phyloP scores from a whole-genome alignment of 2,113 vertebrate genomes.

The Halichoeres trimaculatus region DNA sequence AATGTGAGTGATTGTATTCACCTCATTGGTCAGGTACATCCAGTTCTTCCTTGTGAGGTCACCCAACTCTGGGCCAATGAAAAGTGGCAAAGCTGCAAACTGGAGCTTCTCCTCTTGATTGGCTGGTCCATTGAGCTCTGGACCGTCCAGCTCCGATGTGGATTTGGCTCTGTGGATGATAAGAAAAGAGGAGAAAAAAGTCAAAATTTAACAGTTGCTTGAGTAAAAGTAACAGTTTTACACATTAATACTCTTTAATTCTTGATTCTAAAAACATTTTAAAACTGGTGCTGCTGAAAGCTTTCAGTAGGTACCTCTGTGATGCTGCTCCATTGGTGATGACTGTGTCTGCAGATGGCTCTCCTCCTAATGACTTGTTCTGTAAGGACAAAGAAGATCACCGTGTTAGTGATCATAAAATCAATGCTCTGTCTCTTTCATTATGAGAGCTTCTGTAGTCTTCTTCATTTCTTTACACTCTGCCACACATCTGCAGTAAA shows the following conservation, averaged over 20 bases:
- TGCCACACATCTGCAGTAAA: slow-evolving; percentile 2
- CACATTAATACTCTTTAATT: background rate
- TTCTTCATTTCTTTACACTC: background rate
- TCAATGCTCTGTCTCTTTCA: background rate
- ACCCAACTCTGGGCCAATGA: slow-evolving; percentile 68
- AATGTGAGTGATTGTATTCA: slow-evolving; percentile 3
- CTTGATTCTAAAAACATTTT: background rate
- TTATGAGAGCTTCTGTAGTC: background rate
- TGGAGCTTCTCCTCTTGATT: slow-evolving; percentile 70
- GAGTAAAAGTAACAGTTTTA: no score
- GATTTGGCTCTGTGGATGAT: slow-evolving; percentile 87
- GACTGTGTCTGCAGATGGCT: slow-evolving; percentile 83
- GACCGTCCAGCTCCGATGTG: slow-evolving; percentile 87
- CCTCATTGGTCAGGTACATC: slow-evolving; percentile 86
- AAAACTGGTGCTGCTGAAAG: background rate
- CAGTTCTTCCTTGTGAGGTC: slow-evolving; percentile 84
- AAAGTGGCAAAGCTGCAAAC: slow-evolving; percentile 66
- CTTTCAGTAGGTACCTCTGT: slow-evolving; percentile 84
- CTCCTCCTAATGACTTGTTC: slow-evolving; percentile 86
- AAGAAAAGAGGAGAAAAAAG: background rate
- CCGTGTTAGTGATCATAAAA: slow-evolving; percentile 14
- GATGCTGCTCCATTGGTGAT: slow-evolving; percentile 85
- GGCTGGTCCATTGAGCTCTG: slow-evolving; percentile 71
- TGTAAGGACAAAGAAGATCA: slow-evolving; percentile 61
- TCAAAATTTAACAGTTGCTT: no score